Evolutionary conservation across 2,888 invertebrate species (phyloP).

Genomic region (Pristionchus maxplancki): DNA sequence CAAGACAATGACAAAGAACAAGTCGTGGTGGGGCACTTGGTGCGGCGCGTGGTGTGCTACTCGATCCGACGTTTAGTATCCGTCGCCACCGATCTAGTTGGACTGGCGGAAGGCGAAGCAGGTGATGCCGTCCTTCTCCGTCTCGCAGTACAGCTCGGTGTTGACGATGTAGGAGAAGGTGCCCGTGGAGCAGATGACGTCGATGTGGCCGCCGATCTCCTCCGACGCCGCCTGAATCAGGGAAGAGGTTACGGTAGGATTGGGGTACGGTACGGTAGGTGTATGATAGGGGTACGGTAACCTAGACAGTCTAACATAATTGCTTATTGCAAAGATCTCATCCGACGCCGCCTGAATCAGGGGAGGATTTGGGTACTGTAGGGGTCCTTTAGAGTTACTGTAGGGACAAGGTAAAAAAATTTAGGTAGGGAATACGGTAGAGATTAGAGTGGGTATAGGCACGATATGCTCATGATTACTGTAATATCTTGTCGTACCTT

Average conservation of each 20-base stretch:
- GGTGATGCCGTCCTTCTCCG: slow-evolving; percentile 70
- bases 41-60: not conserved
- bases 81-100: slow-evolving; percentile 49
- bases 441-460: not conserved
- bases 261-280: not conserved
- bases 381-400: no score
- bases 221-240: slow-evolving; percentile 40
- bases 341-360: not conserved
- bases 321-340: no score
- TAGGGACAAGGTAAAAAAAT: no score
- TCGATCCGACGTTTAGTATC: not conserved
- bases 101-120: slow-evolving; percentile 75
- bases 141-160: slow-evolving; percentile 67
- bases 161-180: slow-evolving; percentile 76
- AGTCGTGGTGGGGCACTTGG: slow-evolving; percentile 41
- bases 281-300: not conserved
- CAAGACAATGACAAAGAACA: not conserved
- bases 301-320: not conserved
- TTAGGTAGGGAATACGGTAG: not conserved
- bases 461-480: no score
- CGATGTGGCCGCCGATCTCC: slow-evolving; percentile 64
- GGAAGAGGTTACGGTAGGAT: not conserved
- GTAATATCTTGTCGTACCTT: slow-evolving; percentile 39
- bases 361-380: no score
- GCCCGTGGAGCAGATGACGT: slow-evolving; percentile 73